Base-by-base conservation (phyloP, 2,888 invertebrate species). In the Brenthis daphne region DNA sequence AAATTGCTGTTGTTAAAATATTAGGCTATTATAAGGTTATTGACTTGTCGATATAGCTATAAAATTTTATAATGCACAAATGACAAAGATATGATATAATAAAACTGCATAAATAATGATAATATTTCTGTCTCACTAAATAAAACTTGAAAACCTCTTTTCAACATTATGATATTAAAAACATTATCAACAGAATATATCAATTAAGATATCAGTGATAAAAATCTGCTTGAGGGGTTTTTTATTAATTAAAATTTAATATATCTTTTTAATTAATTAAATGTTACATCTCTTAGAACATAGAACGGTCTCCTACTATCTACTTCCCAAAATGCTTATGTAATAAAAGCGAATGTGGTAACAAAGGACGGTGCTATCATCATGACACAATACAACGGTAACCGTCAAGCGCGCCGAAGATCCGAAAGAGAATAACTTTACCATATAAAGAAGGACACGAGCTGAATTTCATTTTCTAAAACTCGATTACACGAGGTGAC, bases 391-490 rank as follows among this genome's bases (percentile, higher is more conserved):
- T 76, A 76, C 74, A 78, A 77, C 76, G 75, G 79, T 77, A 75
- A 79, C 80, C 79, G 56, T 68, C 79, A 78, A 80, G 77, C 73
- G 56, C 48, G 43, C 43, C 61, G 68, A 67, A 70, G 79, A 77
- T 75, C 77, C 81, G 82, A 84, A 85, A 84, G 81, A 85, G 82
- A 84, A 86, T 86, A 87, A 86, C 81, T 81, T 80, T 72, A 71
- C 88, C 88, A 85, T 86, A 88, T 88, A 89, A 87, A 88, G 88
- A 85, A 86, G 86, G 86, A 86, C 87, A 78, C 79, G 84, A 84
- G 81, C 88, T 87, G 88, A 90, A 89, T 91, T 91, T 91, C 91
- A 90, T 90, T 91, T 91, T 91, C 91, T 91, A 91, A 91, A 91
- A 89, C 89, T 85, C 90, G 90, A 90, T 90, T 87, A 89, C 85